Base-by-base conservation (phyloP, 2,797 vertebrate genomes). In the Enteromius mattozi region DNA sequence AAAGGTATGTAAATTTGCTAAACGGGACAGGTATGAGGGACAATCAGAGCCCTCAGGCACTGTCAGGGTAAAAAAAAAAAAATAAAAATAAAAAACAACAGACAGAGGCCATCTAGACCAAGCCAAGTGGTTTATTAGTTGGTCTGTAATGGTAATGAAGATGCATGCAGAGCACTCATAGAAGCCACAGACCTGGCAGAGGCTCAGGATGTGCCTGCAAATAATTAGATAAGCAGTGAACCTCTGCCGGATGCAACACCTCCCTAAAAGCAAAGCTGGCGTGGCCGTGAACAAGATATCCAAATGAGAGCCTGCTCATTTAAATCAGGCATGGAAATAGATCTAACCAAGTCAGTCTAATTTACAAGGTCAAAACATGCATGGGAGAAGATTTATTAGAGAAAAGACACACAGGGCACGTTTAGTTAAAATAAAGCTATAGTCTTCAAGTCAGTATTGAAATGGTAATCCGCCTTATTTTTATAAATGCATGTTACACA, bases 111-210 rank as follows among this genome's bases (percentile, higher is more conserved):
- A 24, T 47, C 59, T 4, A 80, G 66, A 87, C 75, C 35, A 82
- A 87, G 85, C 75, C 69, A 88, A 83, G 51, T 19, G 9, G 27
- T 72, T 82, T 68, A 47, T 49, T 54, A 8, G 66, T 84, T 59
- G 72, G 45, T 85, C 76, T 70, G 45, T 63, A 66, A 81, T 66
- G 45, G 68, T 85, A 82, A 83, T 72, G 77, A 85, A 83, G 79
- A 86, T 65, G 75, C 69, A 80, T 80, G 40, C 65, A 1, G 42
- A 61, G 80, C 74, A 85, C 49, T 77, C 51, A 35, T 42, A 61
- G 45, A 80, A 83, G 71, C 54, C 59, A 69, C 51, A 69, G 61
- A 33, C 68, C 80, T 76, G 69, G 68, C 71, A 78, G 14, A 54
- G 30, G 56, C 33, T 59, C 59, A 54, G 66, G 75, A 69, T 21